These are phyloP conservation scores for Propsilocerus akamusi DNA, from an alignment of 1,140 invertebrate species.

Conservation along the genomic window DNA sequence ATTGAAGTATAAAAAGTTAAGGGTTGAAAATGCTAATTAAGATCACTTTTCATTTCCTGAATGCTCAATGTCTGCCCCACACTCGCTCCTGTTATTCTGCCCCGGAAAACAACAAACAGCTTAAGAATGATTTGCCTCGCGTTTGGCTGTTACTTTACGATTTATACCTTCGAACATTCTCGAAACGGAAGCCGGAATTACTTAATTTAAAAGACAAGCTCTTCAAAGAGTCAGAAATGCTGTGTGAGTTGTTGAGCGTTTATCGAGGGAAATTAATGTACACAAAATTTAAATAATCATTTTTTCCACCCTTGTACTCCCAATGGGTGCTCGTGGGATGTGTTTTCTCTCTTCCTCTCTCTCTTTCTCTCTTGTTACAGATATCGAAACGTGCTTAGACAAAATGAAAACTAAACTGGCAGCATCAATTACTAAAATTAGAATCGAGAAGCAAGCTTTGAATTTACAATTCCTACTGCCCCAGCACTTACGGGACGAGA, in stretches of 20 bases:
- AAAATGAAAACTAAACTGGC: constrained; percentile 39
- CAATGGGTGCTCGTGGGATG: too few relatives aligned
- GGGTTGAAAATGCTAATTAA: background rate
- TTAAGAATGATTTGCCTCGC: constrained; percentile 22
- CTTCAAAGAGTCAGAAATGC: constrained; percentile 26
- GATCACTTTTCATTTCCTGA: background rate
- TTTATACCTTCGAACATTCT: constrained; percentile 36
- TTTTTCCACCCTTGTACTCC: background rate
- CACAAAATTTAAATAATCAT: background rate
- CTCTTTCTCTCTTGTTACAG: background rate
- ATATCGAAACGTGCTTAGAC: constrained; percentile 39
- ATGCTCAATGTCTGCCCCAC: background rate
- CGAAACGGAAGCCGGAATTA: constrained; percentile 21
- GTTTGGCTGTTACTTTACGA: constrained; percentile 43
- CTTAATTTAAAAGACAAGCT: constrained; percentile 19
- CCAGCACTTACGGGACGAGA: constrained; percentile 41
- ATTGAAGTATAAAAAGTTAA: background rate
- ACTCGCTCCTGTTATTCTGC: background rate
- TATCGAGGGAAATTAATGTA: background rate
- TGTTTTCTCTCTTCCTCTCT: background rate
- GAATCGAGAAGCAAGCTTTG: constrained; percentile 49
- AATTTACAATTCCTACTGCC: constrained; percentile 43
- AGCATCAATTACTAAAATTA: constrained; percentile 45
- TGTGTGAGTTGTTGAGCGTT: constrained; percentile 11
- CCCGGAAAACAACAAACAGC: constrained; percentile 10